Base-by-base conservation (phyloP, 2,113 vertebrate species). In the Anseranas semipalmata region DNA sequence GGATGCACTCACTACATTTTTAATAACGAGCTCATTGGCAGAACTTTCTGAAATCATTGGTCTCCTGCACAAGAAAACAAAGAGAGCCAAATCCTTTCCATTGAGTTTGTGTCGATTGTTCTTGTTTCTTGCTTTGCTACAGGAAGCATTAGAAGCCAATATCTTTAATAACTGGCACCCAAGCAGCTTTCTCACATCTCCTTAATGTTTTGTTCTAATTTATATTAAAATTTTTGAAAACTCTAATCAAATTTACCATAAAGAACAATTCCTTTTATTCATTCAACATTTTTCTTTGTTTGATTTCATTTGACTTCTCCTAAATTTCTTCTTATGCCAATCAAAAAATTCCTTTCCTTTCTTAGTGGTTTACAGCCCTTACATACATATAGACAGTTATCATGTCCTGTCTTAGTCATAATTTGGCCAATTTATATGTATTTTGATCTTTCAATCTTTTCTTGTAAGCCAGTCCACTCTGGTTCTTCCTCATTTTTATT, bases 31-130 rank as follows among this genome's bases (percentile, higher is more conserved):
- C 48, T 60, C 62, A 10, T 68, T 97, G 96, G 96, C 96, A 96
- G 68, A 33, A 78, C 32, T 93, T 83, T 65, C 80, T 35, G 5
- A 94, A 97, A 88, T 72, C 4, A 0, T 27, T 92, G 78, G 67
- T 96, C 78, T 96, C 71, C 83, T 88, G 78, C 86, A 96, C 77
- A 53, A 93, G 70, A 74, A 96, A 59, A 83, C 90, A 94, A 41
- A 87, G 87, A n/a, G 35, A 87, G 74, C 56, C 81, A 92, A 93
- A 75, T 83, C 14, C 76, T 90, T 90, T 79, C 73, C 72, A 83
- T 16, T 70, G 86, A 84, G 35, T 32, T 60, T 81, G 39, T 85
- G 63, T 74, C 0, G 13, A 76, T 79, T 93, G 78, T 58, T 95
- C 91, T 91, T 71, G 28, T 53, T 86, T 70, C 73, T 78, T 16